These are phyloP conservation scores for Helicolenus hilgendorfi DNA, from an alignment of 2,797 vertebrate species.

Conservation along the genomic window DNA sequence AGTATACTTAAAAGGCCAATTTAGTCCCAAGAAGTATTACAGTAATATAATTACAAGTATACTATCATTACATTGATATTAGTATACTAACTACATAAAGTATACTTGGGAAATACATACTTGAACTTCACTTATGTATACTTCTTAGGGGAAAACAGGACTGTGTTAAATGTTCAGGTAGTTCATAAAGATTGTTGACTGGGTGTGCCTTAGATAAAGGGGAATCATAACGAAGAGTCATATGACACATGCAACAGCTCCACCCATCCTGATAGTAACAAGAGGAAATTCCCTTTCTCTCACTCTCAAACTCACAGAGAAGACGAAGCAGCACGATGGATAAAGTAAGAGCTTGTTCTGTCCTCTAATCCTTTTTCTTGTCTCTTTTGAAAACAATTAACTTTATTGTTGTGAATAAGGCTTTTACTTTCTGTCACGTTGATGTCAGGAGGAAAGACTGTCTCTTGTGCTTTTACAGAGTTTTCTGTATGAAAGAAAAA, in stretches of 20 bases:
- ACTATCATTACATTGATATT: too few relatives aligned
- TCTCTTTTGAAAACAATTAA: background rate
- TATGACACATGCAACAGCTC: background rate
- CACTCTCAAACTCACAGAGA: accelerated
- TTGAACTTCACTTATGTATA: too few relatives aligned
- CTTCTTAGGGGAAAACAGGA: background rate
- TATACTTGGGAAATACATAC: too few relatives aligned
- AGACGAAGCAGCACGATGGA: background rate
- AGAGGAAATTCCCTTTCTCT: accelerated
- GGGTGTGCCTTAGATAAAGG: too few relatives aligned
- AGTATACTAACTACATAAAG: too few relatives aligned
- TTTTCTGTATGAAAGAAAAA: background rate
- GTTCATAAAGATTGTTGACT: too few relatives aligned
- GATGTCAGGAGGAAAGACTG: background rate
- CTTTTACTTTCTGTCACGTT: background rate
- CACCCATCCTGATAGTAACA: background rate
- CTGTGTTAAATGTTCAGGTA: background rate
- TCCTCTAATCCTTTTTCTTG: background rate
- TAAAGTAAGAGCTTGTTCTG: slow-evolving; percentile 24
- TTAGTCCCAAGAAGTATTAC: too few relatives aligned
- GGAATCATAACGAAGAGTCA: background rate
- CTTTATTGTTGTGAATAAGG: background rate
- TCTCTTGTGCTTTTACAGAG: background rate
- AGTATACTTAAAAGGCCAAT: too few relatives aligned
- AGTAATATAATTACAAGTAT: too few relatives aligned